These are phyloP conservation scores for Cheumatopsyche charites DNA, from an alignment of 1,140 invertebrate genomes.

Conservation along the genomic window DNA sequence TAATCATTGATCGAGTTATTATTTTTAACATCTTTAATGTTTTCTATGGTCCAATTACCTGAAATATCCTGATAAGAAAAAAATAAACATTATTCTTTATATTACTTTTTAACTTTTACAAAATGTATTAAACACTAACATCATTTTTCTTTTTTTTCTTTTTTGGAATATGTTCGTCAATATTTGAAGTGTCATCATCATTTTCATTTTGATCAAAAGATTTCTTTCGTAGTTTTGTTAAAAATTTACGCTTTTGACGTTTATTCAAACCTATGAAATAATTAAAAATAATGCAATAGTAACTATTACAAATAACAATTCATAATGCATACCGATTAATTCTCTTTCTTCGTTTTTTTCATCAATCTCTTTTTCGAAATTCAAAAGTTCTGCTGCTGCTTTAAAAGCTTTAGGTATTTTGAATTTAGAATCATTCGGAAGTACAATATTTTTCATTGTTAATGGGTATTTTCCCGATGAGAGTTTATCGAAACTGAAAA, in stretches of 20 bases:
- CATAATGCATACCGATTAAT: constrained; percentile 42
- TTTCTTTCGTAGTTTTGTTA: constrained; percentile 39
- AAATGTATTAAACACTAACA: constrained; percentile 8
- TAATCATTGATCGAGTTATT: not conserved
- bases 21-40: not conserved
- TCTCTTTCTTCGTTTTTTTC: constrained; percentile 46
- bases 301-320: constrained; percentile 50
- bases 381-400: constrained; percentile 50
- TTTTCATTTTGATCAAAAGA: constrained; percentile 19
- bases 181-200: not conserved
- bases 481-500: constrained; percentile 53
- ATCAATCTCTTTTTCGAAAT: constrained; percentile 49
- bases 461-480: constrained; percentile 53
- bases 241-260: constrained; percentile 40
- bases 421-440: constrained; percentile 37
- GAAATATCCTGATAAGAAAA: too few species aligned
- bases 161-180: not conserved
- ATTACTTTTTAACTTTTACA: too few species aligned
- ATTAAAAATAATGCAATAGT: constrained; percentile 47
- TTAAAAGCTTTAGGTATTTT: constrained; percentile 42
- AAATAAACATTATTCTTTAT: too few species aligned
- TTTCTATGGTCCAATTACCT: too few species aligned
- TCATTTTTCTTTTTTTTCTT: constrained; percentile 27
- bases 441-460: constrained; percentile 19
- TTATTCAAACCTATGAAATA: constrained; percentile 41